These are phyloP conservation scores for Arrhopalites spinosus DNA, from an alignment of 2,888 invertebrate genomes.

Conservation along the genomic window DNA sequence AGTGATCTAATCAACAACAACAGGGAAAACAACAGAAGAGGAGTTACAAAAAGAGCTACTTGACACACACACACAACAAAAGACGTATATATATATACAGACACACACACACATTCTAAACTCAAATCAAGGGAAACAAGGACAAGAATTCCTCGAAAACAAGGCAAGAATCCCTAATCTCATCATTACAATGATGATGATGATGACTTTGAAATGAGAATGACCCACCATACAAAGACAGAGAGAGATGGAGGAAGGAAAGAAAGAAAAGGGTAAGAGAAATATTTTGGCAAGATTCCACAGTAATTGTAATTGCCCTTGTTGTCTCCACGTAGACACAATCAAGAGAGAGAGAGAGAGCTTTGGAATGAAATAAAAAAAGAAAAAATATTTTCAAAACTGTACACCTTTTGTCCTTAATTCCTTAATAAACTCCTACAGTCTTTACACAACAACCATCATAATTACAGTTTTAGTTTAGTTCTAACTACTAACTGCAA, in stretches of 20 bases:
- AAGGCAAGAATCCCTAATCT: no score
- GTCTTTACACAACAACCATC: no score
- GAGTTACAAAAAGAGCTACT: background rate
- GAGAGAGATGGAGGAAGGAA: background rate
- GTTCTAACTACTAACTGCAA: no score
- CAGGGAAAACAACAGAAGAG: background rate
- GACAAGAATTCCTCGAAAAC: no score
- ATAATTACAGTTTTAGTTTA: no score
- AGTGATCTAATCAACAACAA: slow-evolving; percentile 8
- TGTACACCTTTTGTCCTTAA: background rate
- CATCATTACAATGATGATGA: no score
- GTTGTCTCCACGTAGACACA: no score
- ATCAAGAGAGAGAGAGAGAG: background rate
- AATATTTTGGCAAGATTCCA: slow-evolving; percentile 5
- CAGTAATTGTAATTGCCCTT: background rate
- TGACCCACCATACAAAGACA: background rate
- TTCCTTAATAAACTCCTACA: no score
- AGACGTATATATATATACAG: background rate
- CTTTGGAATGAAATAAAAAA: background rate
- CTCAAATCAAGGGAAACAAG: background rate
- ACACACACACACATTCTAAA: background rate
- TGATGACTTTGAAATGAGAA: no score
- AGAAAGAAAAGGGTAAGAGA: background rate
- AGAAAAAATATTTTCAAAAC: background rate
- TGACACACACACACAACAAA: background rate